Conservation (phyloP, 1,140 invertebrate species). For the Trachymyrmex septentrionalis region DNA sequence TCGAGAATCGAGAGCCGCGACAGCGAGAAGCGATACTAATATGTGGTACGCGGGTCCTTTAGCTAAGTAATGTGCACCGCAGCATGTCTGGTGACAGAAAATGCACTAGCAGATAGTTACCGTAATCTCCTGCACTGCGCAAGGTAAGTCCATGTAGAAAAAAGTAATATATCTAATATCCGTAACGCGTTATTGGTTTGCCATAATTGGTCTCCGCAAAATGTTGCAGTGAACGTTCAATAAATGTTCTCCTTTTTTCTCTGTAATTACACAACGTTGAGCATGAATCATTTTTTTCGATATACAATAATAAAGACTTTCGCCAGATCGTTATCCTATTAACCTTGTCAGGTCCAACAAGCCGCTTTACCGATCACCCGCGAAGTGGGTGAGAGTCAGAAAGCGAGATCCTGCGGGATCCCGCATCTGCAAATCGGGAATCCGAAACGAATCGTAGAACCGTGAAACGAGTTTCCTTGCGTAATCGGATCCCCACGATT, state of each 20-base stretch:
- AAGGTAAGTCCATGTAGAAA: slow-evolving; percentile 41
- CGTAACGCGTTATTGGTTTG: not conserved
- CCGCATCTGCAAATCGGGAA: not conserved
- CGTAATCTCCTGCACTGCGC: not conserved
- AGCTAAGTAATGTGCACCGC: slow-evolving; percentile 24
- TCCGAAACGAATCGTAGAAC: not conserved
- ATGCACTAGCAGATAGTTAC: slow-evolving; percentile 40
- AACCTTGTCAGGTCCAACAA: slow-evolving; percentile 23
- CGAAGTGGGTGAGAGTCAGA: not conserved
- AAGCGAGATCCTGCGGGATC: not conserved
- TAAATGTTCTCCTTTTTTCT: slow-evolving; percentile 7
- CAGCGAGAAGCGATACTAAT: slow-evolving; percentile 47
- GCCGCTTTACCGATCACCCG: not conserved
- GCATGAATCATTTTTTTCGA: slow-evolving; percentile 4
- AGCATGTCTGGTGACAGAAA: slow-evolving; percentile 32
- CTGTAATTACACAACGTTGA: slow-evolving; percentile 19
- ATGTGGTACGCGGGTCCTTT: slow-evolving; percentile 44
- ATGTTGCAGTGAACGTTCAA: slow-evolving; percentile 28
- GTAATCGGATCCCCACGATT: slow-evolving; percentile 37
- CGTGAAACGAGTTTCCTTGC: slow-evolving; percentile 1
- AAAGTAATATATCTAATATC: slow-evolving; percentile 8
- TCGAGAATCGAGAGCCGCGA: not conserved
- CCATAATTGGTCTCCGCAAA: not conserved
- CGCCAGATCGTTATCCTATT: slow-evolving; percentile 40
- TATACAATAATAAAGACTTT: slow-evolving; percentile 35